These are phyloP conservation scores for Drosophila differens DNA, from an alignment of 2,888 invertebrate species.

Conservation along the genomic window DNA sequence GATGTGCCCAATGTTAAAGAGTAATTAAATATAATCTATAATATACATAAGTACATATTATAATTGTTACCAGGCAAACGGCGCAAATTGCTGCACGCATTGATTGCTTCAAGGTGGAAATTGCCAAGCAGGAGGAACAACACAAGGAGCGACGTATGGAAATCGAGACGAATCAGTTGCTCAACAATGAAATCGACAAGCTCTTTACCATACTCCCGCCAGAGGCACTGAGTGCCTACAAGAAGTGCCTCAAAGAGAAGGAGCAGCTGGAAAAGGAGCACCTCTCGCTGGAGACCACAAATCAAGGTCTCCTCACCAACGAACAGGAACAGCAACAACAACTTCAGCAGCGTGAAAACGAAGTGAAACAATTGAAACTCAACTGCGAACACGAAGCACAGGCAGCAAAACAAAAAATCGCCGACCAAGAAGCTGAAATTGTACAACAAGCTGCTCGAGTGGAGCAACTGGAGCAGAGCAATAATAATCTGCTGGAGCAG, in stretches of 20 bases:
- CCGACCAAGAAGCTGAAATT: conserved; percentile 2
- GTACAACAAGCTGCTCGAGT: conserved; percentile 1
- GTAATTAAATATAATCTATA: conserved; percentile 35
- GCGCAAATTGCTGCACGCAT: conserved; percentile 27
- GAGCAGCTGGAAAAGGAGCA: conserved; percentile 44
- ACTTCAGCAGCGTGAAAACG: conserved; percentile 12
- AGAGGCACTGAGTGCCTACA: conserved; percentile 42
- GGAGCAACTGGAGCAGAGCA: conserved; percentile 18
- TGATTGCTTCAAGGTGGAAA: conserved; percentile 45
- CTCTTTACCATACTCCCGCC: conserved; percentile 50
- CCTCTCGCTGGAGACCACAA: neutral
- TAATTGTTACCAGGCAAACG: conserved; percentile 39
- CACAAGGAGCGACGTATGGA: conserved; percentile 55
- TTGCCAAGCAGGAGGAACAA: conserved; percentile 40
- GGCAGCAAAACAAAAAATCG: conserved; percentile 11
- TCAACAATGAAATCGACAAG: conserved; percentile 54
- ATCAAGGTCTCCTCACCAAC: conserved; percentile 16
- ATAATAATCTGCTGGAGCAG: conserved; percentile 1
- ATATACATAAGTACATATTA: neutral
- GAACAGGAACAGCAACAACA: conserved; percentile 22
- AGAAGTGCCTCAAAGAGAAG: conserved; percentile 38
- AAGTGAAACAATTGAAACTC: conserved; percentile 21
- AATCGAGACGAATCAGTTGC: conserved; percentile 39
- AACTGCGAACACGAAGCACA: conserved; percentile 31
- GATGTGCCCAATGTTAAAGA: conserved; percentile 61